These are phyloP conservation scores for Drosophila neocordata DNA, from an alignment of 1,140 invertebrate genomes.

Conservation along the genomic window DNA sequence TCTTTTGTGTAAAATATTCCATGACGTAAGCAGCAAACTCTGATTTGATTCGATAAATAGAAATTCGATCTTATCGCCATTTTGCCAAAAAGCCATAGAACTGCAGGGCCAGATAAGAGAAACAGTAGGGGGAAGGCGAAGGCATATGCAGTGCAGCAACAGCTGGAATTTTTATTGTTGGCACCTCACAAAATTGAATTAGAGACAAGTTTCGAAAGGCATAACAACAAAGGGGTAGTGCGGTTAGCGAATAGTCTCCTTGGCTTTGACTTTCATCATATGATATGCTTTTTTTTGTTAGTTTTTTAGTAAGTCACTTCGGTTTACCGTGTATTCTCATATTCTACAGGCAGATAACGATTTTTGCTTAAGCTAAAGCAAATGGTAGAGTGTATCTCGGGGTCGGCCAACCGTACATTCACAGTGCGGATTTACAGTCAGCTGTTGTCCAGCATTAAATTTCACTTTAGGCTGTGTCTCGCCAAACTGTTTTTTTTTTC, in stretches of 20 bases:
- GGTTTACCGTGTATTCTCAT: constrained; percentile 4
- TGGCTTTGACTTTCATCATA: constrained; percentile 39
- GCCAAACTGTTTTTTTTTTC: not conserved
- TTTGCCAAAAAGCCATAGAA: constrained; percentile 47
- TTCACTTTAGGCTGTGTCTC: constrained; percentile 48
- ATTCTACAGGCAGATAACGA: constrained; percentile 25
- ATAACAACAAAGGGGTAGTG: constrained; percentile 8
- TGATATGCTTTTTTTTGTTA: not conserved
- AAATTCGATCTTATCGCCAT: constrained; percentile 62
- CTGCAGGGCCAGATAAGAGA: constrained; percentile 37
- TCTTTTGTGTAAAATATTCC: constrained; percentile 52
- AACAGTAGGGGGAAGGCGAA: not conserved
- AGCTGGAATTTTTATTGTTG: constrained; percentile 38
- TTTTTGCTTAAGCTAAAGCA: too few species aligned
- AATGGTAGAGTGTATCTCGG: not conserved
- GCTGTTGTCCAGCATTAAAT: constrained; percentile 50
- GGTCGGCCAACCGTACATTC: constrained; percentile 2
- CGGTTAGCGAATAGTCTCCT: not conserved
- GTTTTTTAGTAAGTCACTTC: too few species aligned
- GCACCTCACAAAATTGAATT: constrained; percentile 49
- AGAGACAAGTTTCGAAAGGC: constrained; percentile 24
- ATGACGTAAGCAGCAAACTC: constrained; percentile 53
- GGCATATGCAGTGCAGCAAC: constrained; percentile 47
- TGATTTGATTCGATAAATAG: constrained; percentile 32
- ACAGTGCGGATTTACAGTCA: constrained; percentile 22